phyloP scores from a whole-genome alignment of 2,797 vertebrate genomes.

The Tokudaia tokunoshimensis region DNA sequence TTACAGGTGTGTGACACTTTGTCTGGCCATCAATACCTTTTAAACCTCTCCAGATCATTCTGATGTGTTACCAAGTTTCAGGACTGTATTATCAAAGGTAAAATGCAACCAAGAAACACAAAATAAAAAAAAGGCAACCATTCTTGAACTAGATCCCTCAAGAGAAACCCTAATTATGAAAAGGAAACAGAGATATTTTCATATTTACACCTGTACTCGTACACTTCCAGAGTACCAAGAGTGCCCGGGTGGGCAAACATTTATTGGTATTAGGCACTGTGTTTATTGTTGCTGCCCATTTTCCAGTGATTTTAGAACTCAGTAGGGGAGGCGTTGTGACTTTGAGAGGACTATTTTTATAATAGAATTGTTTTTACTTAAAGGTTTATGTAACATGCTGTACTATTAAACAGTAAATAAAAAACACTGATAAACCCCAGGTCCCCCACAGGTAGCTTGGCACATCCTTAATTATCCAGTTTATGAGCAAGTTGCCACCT shows the following conservation, averaged over 20 bases:
- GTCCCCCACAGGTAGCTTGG: conserved; percentile 82
- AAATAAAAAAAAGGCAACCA: conserved; percentile 39
- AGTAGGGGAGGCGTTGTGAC: conserved; percentile 88
- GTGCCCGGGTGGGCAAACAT: conserved; percentile 87
- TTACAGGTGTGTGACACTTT: background rate
- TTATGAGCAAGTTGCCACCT: conserved; percentile 84
- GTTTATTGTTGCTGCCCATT: conserved; percentile 90
- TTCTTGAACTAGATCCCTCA: conserved; percentile 3
- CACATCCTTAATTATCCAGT: conserved; percentile 88
- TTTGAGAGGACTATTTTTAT: conserved; percentile 89
- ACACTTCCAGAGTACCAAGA: conserved; percentile 80
- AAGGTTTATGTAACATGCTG: conserved; percentile 88
- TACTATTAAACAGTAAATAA: conserved; percentile 89
- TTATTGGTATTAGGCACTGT: conserved; percentile 88
- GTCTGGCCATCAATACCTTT: conserved; percentile 5
- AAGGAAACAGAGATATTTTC: conserved; percentile 24
- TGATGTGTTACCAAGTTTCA: conserved; percentile 58
- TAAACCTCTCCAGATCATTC: conserved; percentile 42
- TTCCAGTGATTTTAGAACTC: conserved; percentile 90
- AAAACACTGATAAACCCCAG: conserved; percentile 83
- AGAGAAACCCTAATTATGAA: background rate
- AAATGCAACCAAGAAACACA: conserved; percentile 52
- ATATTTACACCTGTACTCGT: conserved; percentile 73
- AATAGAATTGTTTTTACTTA: conserved; percentile 88
- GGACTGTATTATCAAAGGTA: conserved; percentile 3